phyloP scores from a whole-genome alignment of 2,888 invertebrate genomes.

The Linnaemya tessellans region DNA sequence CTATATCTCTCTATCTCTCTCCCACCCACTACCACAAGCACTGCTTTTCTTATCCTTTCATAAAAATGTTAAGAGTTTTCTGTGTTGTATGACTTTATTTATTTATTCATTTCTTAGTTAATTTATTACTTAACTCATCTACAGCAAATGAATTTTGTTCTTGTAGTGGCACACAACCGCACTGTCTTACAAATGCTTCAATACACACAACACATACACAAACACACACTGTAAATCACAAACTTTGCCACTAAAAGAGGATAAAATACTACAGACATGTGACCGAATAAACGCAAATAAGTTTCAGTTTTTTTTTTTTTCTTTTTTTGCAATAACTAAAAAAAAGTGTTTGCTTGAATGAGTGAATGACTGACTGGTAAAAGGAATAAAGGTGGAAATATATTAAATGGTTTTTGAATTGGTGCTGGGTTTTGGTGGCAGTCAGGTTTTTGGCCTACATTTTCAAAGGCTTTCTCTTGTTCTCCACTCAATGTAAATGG shows the following conservation, averaged over 20 bases:
- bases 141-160: slow-evolving; percentile 42
- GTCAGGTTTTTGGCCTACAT: slow-evolving; percentile 37
- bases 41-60: slow-evolving; percentile 2
- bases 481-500: slow-evolving; percentile 46
- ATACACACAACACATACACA: neutral
- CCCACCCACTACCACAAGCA: neutral
- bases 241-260: neutral
- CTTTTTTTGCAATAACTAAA: slow-evolving; percentile 19
- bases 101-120: slow-evolving; percentile 39
- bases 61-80: neutral
- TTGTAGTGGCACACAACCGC: neutral
- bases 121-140: slow-evolving; percentile 62
- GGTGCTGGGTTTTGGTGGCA: neutral
- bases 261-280: slow-evolving; percentile 30
- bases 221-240: neutral
- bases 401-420: slow-evolving; percentile 8
- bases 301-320: slow-evolving; percentile 41
- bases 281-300: slow-evolving; percentile 58
- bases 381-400: neutral
- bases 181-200: neutral
- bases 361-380: neutral
- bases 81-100: slow-evolving; percentile 11
- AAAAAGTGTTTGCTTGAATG: neutral
- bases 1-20: neutral
- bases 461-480: slow-evolving; percentile 26